A percentile compares a stretch with the other conserved stretches of the same genome.
phyloP scores from a whole-genome alignment of 2,113 vertebrate species.

The Hyla sarda region DNA sequence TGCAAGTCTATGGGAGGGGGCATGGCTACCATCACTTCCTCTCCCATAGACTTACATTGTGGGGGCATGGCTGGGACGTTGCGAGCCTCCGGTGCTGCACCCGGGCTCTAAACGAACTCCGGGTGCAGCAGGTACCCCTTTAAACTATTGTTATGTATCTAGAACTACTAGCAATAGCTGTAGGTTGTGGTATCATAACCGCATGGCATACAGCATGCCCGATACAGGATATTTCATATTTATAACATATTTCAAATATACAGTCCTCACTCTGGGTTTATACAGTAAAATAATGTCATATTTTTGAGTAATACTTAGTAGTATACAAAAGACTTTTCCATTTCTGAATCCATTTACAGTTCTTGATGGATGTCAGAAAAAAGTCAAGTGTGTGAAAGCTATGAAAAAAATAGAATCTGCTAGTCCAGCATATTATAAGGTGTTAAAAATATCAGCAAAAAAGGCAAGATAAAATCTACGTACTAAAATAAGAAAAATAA shows the following conservation, averaged over 20 bases:
- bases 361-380: constrained; percentile 35
- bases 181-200: background rate
- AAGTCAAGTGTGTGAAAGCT: constrained; percentile 25
- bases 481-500: constrained; percentile 4
- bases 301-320: background rate
- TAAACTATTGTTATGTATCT: too few species aligned
- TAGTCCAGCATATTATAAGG: constrained; percentile 13
- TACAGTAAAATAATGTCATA: constrained; percentile 13
- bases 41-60: too few species aligned
- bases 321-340: background rate
- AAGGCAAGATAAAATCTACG: background rate
- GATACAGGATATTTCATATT: background rate
- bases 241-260: background rate
- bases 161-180: too few species aligned
- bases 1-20: too few species aligned
- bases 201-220: background rate
- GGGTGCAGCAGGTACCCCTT: too few species aligned
- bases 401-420: constrained; percentile 11
- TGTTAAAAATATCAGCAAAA: constrained; percentile 28
- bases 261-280: background rate
- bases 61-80: too few species aligned
- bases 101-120: too few species aligned
- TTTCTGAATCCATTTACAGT: constrained; percentile 29
- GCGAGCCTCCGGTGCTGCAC: too few species aligned
- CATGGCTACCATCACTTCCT: too few species aligned